phyloP scores from a whole-genome alignment of 1,140 invertebrate genomes.

The Penaeus vannamei region DNA sequence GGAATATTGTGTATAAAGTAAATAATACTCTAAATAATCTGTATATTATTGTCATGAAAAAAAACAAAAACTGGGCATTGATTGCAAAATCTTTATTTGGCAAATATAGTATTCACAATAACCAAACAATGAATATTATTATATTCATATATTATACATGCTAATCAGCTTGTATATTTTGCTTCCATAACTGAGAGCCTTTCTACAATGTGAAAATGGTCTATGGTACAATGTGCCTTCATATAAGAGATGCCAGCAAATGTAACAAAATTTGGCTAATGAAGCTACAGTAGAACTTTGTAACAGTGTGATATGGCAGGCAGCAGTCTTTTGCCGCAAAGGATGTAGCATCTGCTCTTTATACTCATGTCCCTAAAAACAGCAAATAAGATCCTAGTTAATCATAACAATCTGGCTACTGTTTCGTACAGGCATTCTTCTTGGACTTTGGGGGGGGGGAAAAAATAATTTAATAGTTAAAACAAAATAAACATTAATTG shows the following conservation, averaged over 20 bases:
- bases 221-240: constrained; percentile 47
- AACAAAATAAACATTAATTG: too few species aligned
- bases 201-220: constrained; percentile 40
- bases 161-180: constrained; percentile 42
- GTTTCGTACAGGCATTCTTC: too few species aligned
- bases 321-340: too few species aligned
- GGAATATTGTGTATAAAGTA: neutral
- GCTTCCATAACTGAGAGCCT: constrained; percentile 40
- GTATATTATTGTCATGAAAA: neutral
- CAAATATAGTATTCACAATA: constrained; percentile 62
- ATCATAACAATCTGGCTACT: too few species aligned
- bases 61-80: neutral
- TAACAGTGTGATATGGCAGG: too few species aligned
- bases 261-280: constrained; percentile 14
- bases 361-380: too few species aligned
- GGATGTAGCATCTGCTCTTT: too few species aligned
- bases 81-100: constrained; percentile 59
- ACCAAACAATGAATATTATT: constrained; percentile 53
- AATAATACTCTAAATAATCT: neutral
- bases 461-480: too few species aligned
- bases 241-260: constrained; percentile 31
- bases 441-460: too few species aligned
- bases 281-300: constrained; percentile 19
- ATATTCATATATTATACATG: constrained; percentile 57
- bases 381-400: too few species aligned